Evolutionary conservation across 1,140 invertebrate species (phyloP).

Genomic region (Cryptotermes secundus): DNA sequence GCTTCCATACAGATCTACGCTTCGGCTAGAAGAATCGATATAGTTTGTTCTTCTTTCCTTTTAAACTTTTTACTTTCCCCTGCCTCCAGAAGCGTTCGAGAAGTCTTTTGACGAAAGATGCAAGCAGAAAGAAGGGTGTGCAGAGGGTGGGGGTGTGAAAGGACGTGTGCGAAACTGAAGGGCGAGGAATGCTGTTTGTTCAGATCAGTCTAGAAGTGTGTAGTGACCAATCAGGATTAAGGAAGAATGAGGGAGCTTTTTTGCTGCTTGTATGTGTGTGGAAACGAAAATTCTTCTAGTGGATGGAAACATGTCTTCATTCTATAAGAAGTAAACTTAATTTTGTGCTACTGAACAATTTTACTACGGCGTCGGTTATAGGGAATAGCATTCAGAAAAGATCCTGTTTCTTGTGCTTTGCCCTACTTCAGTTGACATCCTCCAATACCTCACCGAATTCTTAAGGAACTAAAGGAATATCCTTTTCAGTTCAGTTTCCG

Average conservation of each 20-base stretch:
- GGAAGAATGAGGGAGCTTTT: neutral
- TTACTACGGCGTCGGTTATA: neutral
- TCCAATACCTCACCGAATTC: neutral
- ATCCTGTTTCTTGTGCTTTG: neutral
- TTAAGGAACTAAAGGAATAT: neutral
- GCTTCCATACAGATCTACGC: neutral
- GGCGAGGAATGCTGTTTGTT: neutral
- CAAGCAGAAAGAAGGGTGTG: neutral
- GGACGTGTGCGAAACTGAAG: neutral
- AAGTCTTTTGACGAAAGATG: conserved; percentile 17
- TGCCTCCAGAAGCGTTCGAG: neutral
- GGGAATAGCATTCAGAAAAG: neutral
- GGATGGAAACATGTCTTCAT: neutral
- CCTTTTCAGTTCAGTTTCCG: neutral
- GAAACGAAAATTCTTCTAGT: conserved; percentile 11
- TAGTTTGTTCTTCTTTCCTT: neutral
- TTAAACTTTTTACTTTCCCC: neutral
- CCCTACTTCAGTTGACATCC: neutral
- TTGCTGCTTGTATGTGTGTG: neutral
- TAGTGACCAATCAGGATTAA: conserved; percentile 16
- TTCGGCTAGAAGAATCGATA: neutral
- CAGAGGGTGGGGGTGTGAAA: neutral
- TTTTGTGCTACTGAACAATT: conserved; percentile 1
- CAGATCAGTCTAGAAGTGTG: neutral
- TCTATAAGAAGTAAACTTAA: conserved; percentile 6